Evolutionary conservation across 2,797 vertebrate genomes (phyloP), one percentile per base, ranked within the genome.

Genomic region (Macropus fuliginosus): DNA sequence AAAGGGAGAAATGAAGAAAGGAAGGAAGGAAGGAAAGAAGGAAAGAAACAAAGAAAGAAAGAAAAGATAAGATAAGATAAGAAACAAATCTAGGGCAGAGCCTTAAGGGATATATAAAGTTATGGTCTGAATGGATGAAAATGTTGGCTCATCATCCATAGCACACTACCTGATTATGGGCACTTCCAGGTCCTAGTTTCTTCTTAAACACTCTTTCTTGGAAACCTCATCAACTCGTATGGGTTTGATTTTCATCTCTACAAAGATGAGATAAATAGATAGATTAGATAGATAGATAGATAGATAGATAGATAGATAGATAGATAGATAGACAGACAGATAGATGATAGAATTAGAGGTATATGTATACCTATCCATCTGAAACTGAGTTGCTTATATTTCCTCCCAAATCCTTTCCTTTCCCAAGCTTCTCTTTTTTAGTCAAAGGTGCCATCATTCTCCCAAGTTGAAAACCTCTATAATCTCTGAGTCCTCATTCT

Each of bases 31-130:
- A 34, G 13, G 56, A 54, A 24, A 27, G 28, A 50, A 4, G 0
- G 46, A 40, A 1, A 54, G 28, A n/a, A 4, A 0, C 1, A 50
- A 6, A 16, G 12, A 29, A 11, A 1, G 1, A 9, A 50, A 50
- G 1, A 31, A 31, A 18, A 66, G 0, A 0, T 3, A 50, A 50
- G 50, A 50, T 3, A 50, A 50, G 50, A 50, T 50, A 74, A 93
- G 27, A 55, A 92, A 56, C 56, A 13, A 50, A 1, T 2, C 4
- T 56, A 34, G 16, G 90, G n/a, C 24, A 94, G 24, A 81, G 56
- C 9, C 6, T 81, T 18, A 40, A 29, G 1, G 66, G n/a, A 81
- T 81, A 81, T 81, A n/a, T 16, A 81, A 81, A 81, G 40, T 40
- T 21, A 50, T 4, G 4, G 50, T 50, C 50, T 50, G 50, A 50